Evolutionary conservation across 2,113 vertebrate species (phyloP).

Genomic region (Eonycteris spelaea): DNA sequence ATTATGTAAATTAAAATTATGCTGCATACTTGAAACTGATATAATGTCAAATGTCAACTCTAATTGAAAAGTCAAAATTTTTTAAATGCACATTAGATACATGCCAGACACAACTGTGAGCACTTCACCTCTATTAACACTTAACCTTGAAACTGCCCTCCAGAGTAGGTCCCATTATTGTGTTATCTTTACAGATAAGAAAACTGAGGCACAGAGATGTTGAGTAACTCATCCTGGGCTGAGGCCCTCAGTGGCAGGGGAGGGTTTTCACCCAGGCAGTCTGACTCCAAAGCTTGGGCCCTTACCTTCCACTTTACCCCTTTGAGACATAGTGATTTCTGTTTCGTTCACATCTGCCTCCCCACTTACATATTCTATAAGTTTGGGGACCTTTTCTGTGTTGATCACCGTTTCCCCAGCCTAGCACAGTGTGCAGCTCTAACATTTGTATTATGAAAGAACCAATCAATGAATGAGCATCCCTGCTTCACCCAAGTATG

Average conservation of each 20-base stretch:
- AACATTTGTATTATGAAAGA: not conserved
- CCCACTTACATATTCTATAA: not conserved
- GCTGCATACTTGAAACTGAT: too few relatives aligned
- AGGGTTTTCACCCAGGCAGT: not conserved
- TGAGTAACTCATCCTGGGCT: not conserved
- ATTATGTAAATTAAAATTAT: too few relatives aligned
- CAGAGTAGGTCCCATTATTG: not conserved
- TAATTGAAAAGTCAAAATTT: too few relatives aligned
- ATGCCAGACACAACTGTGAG: not conserved
- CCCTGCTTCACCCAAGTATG: not conserved
- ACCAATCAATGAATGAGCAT: not conserved
- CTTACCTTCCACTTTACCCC: not conserved
- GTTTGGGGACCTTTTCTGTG: not conserved
- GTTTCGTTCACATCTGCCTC: not conserved
- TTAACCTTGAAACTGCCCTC: not conserved
- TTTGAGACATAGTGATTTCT: not conserved
- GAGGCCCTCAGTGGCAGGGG: not conserved
- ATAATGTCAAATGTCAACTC: too few relatives aligned
- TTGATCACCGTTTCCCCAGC: not conserved
- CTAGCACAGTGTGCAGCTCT: not conserved
- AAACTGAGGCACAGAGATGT: not conserved
- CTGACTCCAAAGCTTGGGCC: not conserved
- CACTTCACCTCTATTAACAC: not conserved
- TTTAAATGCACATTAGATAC: not conserved
- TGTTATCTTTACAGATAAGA: not conserved